phyloP scores from a whole-genome alignment of 1,140 invertebrate species.

The Zaprionus ghesquierei region DNA sequence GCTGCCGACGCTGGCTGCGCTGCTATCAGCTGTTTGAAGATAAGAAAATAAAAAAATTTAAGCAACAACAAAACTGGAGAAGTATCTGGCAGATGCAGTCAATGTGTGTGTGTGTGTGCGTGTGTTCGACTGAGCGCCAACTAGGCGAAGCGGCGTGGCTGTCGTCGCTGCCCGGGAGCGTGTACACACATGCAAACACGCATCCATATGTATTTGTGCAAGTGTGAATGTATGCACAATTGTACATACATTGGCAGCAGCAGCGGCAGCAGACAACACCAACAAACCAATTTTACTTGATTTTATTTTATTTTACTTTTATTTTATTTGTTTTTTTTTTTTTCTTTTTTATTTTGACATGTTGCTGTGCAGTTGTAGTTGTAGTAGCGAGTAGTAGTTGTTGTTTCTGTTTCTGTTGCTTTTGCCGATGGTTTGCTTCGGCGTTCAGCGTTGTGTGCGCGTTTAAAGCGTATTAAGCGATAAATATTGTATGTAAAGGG shows the following conservation, averaged over 20 bases:
- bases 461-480: conserved; percentile 66
- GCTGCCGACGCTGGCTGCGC: conserved; percentile 27
- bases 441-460: conserved; percentile 9
- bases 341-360: conserved; percentile 25
- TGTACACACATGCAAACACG: conserved; percentile 1
- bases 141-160: conserved; percentile 48
- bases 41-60: conserved; percentile 26
- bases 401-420: conserved; percentile 9
- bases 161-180: conserved; percentile 35
- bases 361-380: conserved; percentile 36
- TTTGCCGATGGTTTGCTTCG: conserved; percentile 27
- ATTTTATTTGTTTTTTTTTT: conserved; percentile 34
- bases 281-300: conserved; percentile 56
- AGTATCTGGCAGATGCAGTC: conserved; percentile 36
- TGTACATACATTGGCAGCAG: conserved; percentile 32
- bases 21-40: conserved; percentile 61
- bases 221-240: conserved; percentile 8
- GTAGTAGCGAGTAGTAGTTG: conserved; percentile 16
- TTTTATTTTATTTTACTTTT: conserved; percentile 62
- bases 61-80: conserved; percentile 16
- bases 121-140: conserved; percentile 62
- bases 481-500: conserved; percentile 74
- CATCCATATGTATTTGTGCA: not conserved
- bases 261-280: conserved; percentile 39
- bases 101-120: conserved; percentile 13